These are phyloP conservation scores for cattle (Bos taurus) DNA, from an alignment of 2,113 vertebrate genomes.

Conservation along the genomic window ARS-UCD2.0 NC_037339.1:52860001-52860500, in stretches of 20 bases:
- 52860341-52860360: background rate
- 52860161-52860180: background rate
- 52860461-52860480: background rate
- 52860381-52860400: background rate
- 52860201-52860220: background rate
- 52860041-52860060: background rate
- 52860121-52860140: background rate
- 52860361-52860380: background rate
- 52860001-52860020: background rate
- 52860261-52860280: background rate
- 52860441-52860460: background rate
- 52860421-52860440: background rate
- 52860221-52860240: background rate
- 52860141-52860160: background rate
- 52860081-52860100: background rate
- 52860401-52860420: background rate
- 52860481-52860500: background rate
- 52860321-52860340: background rate
- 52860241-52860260: background rate
- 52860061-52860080: background rate
- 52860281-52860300: background rate
- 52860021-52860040: background rate
- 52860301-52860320: background rate
- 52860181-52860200: background rate
- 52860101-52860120: background rate